Evolutionary conservation across 2,888 invertebrate species (phyloP), one percentile per base, ranked within the genome.

Genomic region (Dryomyza anilis): DNA sequence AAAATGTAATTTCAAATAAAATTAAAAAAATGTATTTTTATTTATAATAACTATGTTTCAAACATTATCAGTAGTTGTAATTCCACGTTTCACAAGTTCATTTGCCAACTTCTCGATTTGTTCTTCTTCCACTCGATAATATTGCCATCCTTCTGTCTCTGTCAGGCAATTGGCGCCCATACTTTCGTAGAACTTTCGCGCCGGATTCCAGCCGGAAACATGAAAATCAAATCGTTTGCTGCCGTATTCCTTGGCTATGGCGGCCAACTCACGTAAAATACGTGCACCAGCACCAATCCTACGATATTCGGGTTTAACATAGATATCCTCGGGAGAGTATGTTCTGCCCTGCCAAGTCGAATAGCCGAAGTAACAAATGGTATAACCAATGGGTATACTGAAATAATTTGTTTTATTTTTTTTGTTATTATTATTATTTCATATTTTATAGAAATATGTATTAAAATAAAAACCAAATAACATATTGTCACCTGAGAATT

Each of bases 311-410:
- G 87, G 86, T 21, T 88, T 86, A 4, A 96, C 90, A 78, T 92
- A 95, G 25, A 96, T 77, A 80, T 96, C 96, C 82, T 96, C 95
- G 66, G 96, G 84, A 84, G 91, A 91, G 73, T 93, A 85, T 0
- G 88, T 84, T 74, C 87, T 88, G 0, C 96, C 96, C 72, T 88
- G 84, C 93, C 94, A 95, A 0, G 95, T 93, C 2, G 94, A 94
- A 83, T 95, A 96, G 0, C 87, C 87, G 65, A 87, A 88, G 82
- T 89, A 95, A 83, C 89, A 95, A n/a, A 96, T 77, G 0, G 91
- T 89, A 79, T 91, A 94, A 0, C 94, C 95, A 48, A 91, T 84
- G 46, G 89, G 55, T 55, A 36, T 16, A 29, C 71, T 72, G 16
- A 12, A 16, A 56, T n/a, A n/a, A n/a, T n/a, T n/a, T n/a, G n/a